Percentiles rank a stretch among this genome's conserved stretches.
These are phyloP conservation scores for Lithophane socia DNA, from an alignment of 2,888 invertebrate genomes.

Conservation along the genomic window DNA sequence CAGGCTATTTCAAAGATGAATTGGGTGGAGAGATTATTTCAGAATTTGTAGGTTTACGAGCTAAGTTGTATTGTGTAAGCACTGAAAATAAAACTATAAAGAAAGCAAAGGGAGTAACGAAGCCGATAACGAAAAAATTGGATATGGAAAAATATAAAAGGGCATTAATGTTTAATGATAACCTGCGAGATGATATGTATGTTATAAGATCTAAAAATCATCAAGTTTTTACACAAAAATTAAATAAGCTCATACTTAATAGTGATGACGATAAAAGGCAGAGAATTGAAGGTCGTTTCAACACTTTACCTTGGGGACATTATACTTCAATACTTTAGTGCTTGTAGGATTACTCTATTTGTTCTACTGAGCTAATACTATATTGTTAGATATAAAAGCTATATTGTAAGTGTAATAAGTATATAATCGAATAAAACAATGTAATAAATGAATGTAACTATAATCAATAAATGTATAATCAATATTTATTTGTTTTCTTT, in stretches of 20 bases:
- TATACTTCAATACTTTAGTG: not conserved
- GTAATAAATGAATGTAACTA: no score
- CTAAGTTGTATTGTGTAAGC: not conserved
- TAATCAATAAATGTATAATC: no score
- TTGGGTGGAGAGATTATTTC: not conserved
- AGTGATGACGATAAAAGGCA: not conserved
- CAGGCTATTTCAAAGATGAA: not conserved
- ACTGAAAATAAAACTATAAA: not conserved
- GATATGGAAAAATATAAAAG: no score
- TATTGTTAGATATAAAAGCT: no score
- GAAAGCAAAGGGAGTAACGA: not conserved
- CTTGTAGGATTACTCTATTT: not conserved
- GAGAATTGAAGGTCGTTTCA: not conserved
- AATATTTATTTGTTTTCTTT: no score
- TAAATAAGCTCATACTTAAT: no score
- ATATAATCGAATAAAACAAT: no score
- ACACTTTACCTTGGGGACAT: slow-evolving; percentile 8
- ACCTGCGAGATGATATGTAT: slow-evolving; percentile 1
- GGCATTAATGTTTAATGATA: no score
- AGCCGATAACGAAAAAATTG: not conserved
- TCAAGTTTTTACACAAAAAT: not conserved
- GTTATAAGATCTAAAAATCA: not conserved
- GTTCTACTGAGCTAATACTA: no score
- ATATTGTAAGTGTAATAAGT: no score
- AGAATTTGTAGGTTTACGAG: not conserved